Percentiles rank a stretch among this genome's conserved stretches.
Conservation (phyloP, 2,113 vertebrate species). For the Seriola aureovittata region DNA sequence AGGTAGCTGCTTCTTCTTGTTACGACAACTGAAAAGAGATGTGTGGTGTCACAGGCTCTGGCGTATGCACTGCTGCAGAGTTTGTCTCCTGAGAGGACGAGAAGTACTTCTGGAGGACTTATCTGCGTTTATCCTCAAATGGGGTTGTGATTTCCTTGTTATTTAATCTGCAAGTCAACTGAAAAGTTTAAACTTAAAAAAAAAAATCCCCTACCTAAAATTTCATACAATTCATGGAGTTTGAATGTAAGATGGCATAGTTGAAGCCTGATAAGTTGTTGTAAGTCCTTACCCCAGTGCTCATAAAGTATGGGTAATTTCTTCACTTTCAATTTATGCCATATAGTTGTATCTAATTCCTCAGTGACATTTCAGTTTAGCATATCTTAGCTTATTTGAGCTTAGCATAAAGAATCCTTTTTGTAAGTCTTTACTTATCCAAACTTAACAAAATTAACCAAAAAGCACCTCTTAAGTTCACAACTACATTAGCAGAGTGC, state of each 20-base stretch:
- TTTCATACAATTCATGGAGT: constrained; percentile 35
- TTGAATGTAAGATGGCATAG: neutral
- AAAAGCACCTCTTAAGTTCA: neutral
- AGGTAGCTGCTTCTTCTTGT: constrained; percentile 83
- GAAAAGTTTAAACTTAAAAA: constrained; percentile 23
- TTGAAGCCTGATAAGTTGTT: neutral
- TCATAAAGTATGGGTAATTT: neutral
- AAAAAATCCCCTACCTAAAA: too few species aligned
- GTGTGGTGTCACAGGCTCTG: constrained; percentile 64
- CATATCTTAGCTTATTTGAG: too few species aligned
- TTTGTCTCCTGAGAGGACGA: constrained; percentile 43
- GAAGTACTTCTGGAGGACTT: constrained; percentile 51
- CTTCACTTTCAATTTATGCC: neutral
- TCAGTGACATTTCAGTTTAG: neutral
- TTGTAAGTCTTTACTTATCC: neutral
- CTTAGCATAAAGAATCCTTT: too few species aligned
- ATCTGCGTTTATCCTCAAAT: constrained; percentile 50
- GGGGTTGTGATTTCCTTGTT: constrained; percentile 33
- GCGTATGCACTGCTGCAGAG: constrained; percentile 21
- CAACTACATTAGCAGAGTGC: too few species aligned
- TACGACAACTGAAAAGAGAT: constrained; percentile 71
- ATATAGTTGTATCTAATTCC: neutral
- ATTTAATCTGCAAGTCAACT: constrained; percentile 62
- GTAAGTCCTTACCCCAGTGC: neutral
- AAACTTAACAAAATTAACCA: neutral